Evolutionary conservation across 2,113 vertebrate genomes (phyloP).

Genomic region (Pituophis catenifer): DNA sequence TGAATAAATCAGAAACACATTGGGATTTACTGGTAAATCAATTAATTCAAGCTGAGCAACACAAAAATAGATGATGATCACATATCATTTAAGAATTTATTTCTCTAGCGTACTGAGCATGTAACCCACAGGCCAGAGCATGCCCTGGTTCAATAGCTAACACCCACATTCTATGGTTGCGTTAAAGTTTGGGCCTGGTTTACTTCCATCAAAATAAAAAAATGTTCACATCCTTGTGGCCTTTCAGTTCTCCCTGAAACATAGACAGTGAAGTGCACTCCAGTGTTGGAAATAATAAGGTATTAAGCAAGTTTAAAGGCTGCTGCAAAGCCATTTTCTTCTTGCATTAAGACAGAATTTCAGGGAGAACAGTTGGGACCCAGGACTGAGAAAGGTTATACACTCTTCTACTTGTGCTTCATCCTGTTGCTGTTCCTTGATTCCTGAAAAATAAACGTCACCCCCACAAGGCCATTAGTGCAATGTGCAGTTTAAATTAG

Average conservation of each 20-base stretch:
- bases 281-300: not conserved
- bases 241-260: not conserved
- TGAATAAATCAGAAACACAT: slow-evolving; percentile 55
- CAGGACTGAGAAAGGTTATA: not conserved
- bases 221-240: not conserved
- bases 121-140: slow-evolving; percentile 32
- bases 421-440: not conserved
- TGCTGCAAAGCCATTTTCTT: not conserved
- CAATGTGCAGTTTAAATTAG: not conserved
- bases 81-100: slow-evolving; percentile 59
- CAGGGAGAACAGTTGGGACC: not conserved
- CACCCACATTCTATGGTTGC: accelerated
- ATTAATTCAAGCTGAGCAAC: slow-evolving; percentile 56
- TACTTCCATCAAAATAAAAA: not conserved
- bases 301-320: not conserved
- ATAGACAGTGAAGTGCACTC: not conserved
- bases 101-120: slow-evolving; percentile 54
- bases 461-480: not conserved
- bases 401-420: not conserved
- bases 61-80: slow-evolving; percentile 63
- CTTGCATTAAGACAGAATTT: not conserved
- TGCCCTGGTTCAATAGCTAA: not conserved
- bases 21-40: slow-evolving; percentile 51
- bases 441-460: not conserved
- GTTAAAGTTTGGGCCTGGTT: not conserved